Conservation (phyloP, 2,113 vertebrate genomes). For the Asarcornis scutulata region DNA sequence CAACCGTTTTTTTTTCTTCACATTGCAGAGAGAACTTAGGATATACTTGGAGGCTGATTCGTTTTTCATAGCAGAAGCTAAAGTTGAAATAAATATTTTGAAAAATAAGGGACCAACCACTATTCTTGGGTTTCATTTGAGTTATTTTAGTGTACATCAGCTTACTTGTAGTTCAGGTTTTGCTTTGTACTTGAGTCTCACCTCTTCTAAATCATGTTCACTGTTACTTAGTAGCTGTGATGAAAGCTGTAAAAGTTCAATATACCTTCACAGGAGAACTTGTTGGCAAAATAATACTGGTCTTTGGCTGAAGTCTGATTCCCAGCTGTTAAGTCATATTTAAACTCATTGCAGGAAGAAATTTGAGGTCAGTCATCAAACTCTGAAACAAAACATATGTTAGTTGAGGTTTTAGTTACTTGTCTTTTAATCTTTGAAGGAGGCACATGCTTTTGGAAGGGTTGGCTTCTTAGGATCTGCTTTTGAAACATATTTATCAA, state of each 20-base stretch:
- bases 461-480: background rate
- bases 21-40: background rate
- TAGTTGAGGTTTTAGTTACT: background rate
- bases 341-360: background rate
- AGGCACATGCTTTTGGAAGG: background rate
- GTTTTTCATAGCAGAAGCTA: background rate
- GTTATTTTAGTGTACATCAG: background rate
- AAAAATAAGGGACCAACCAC: background rate
- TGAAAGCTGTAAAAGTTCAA: background rate
- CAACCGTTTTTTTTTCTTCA: background rate
- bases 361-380: background rate
- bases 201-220: background rate
- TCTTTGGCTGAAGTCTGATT: background rate
- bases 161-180: background rate
- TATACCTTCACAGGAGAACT: constrained; percentile 1
- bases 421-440: background rate
- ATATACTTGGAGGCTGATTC: background rate
- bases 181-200: background rate
- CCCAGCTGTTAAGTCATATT: background rate
- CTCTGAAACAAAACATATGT: background rate
- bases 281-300: background rate
- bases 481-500: background rate
- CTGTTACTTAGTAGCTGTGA: background rate
- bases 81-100: background rate
- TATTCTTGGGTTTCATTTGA: background rate